phyloP scores from a whole-genome alignment of 2,113 vertebrate species.

The Notarius lentiginosus region DNA sequence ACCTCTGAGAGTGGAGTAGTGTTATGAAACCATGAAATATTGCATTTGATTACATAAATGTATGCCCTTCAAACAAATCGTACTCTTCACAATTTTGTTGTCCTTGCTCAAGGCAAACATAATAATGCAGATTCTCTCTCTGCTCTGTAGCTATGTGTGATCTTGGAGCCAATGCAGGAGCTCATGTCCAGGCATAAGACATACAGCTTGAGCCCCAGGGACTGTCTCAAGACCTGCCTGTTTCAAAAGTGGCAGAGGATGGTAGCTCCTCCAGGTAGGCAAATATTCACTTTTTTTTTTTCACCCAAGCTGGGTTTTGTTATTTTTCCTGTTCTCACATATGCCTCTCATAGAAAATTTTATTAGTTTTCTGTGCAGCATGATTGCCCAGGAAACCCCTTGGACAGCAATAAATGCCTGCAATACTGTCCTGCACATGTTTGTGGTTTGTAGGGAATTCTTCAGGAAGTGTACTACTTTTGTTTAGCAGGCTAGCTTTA shows the following conservation, averaged over 20 bases:
- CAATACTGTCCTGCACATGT: neutral
- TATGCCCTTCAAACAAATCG: constrained; percentile 8
- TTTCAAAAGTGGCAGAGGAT: constrained; percentile 99
- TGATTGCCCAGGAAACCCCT: neutral
- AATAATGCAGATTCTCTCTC: neutral
- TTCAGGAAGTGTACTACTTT: neutral
- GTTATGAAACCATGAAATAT: neutral
- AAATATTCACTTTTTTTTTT: neutral
- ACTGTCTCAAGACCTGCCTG: constrained; percentile 99
- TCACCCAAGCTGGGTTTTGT: neutral
- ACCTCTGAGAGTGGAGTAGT: neutral
- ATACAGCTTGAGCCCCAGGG: constrained; percentile 97
- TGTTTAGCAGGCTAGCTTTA: neutral
- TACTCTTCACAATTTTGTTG: neutral
- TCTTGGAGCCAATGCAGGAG: constrained; percentile 99
- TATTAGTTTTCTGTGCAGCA: constrained; percentile 17
- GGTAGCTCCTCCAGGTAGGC: constrained; percentile 93
- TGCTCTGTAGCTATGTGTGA: constrained; percentile 88
- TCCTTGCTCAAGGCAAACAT: neutral
- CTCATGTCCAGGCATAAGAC: constrained; percentile 99
- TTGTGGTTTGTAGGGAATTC: neutral
- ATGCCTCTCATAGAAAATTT: neutral
- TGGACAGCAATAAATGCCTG: constrained; percentile 2
- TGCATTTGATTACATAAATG: neutral
- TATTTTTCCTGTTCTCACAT: constrained; percentile 7